These are phyloP conservation scores for Leptopilina syphax DNA, from an alignment of 2,888 invertebrate species.

Conservation along the genomic window DNA sequence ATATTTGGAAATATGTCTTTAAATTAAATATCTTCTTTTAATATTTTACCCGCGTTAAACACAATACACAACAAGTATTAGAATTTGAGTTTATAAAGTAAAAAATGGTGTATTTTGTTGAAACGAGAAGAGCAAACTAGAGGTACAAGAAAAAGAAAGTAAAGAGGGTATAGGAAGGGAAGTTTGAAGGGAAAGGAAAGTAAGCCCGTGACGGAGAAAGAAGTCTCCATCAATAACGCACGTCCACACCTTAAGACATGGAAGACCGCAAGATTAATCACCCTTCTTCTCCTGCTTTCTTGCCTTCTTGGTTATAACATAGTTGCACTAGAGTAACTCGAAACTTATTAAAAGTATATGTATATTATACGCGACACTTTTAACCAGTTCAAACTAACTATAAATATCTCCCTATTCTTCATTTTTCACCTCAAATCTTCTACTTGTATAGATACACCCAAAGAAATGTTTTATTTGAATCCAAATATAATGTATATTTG, in stretches of 20 bases:
- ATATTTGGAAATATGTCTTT: too few relatives aligned
- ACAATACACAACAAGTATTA: not conserved
- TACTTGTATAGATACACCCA: too few relatives aligned
- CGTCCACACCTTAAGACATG: conserved; percentile 76
- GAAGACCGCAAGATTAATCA: conserved; percentile 77
- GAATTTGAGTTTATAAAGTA: not conserved
- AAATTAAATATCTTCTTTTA: too few relatives aligned
- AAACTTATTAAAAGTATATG: conserved; percentile 40
- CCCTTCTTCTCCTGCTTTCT: conserved; percentile 74
- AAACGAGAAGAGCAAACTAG: not conserved
- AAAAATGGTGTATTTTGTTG: conserved; percentile 21
- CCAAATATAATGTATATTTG: too few relatives aligned
- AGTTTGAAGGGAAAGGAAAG: conserved; percentile 20
- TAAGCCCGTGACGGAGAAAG: conserved; percentile 63
- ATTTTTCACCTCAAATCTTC: too few relatives aligned
- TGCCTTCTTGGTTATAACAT: conserved; percentile 68
- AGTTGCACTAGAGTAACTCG: conserved; percentile 46
- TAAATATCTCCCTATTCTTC: too few relatives aligned
- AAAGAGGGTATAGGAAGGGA: conserved; percentile 35
- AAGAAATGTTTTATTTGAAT: too few relatives aligned
- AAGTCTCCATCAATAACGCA: conserved; percentile 77
- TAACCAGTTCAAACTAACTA: too few relatives aligned
- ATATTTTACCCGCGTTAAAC: not conserved
- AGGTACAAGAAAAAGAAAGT: conserved; percentile 9
- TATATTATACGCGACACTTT: conserved; percentile 47